These are phyloP conservation scores for Drosophila pandora DNA, from an alignment of 1,140 invertebrate species.

Conservation along the genomic window DNA sequence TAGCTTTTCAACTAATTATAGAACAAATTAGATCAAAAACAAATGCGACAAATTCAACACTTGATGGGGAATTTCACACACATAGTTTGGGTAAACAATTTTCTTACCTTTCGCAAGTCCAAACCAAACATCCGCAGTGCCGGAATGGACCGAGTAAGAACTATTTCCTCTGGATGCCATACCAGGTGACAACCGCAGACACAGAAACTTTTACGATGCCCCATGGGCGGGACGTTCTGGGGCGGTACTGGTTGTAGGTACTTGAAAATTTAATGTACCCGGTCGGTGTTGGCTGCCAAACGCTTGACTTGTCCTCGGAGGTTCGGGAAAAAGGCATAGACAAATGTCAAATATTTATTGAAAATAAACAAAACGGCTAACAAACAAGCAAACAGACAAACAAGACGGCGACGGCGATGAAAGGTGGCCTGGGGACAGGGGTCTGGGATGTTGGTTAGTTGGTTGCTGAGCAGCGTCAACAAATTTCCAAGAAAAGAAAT, in stretches of 20 bases:
- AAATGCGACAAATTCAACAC: constrained; percentile 57
- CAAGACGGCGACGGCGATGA: constrained; percentile 52
- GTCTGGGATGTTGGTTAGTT: constrained; percentile 13
- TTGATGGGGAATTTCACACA: constrained; percentile 46
- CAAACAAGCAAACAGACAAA: constrained; percentile 76
- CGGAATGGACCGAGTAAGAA: constrained; percentile 16
- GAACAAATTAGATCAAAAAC: constrained; percentile 25
- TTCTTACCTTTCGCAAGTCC: constrained; percentile 50
- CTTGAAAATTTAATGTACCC: constrained; percentile 81
- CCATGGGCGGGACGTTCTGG: constrained; percentile 19
- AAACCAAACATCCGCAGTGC: constrained; percentile 67
- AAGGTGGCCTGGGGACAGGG: constrained; percentile 7
- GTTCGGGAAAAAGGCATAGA: constrained; percentile 74
- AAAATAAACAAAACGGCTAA: constrained; percentile 74
- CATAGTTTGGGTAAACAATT: constrained; percentile 34
- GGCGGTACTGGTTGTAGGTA: constrained; percentile 27
- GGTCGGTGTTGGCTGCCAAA: constrained; percentile 67
- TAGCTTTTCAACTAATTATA: background rate
- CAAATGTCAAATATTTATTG: constrained; percentile 82
- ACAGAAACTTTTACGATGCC: constrained; percentile 27
- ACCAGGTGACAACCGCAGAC: constrained; percentile 50
- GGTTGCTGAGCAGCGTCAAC: constrained; percentile 51
- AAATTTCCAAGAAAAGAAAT: constrained; percentile 77
- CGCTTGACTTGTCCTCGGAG: constrained; percentile 51
- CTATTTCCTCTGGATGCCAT: constrained; percentile 30